Evolutionary conservation across 2,797 vertebrate species (phyloP), one percentile per base, ranked within the genome.

Genomic region (Sebastes kiyomatsui): DNA sequence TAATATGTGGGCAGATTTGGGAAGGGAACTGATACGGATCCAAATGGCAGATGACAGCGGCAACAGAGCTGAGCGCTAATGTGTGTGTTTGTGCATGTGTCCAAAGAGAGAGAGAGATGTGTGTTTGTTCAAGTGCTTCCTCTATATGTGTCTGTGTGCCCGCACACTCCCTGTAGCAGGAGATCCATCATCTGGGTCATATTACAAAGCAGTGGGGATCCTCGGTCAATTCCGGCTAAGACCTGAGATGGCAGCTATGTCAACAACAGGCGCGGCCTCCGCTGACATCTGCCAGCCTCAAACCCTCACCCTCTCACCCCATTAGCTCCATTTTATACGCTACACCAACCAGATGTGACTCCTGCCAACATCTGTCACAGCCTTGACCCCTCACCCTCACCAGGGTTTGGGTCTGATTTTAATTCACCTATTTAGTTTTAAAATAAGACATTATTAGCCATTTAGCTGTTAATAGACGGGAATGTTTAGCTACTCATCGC

Each of bases 211-310:
- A 61, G 77, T 60, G 58, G 93, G 94, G 90, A 92, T 94, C 87
- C 83, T 85, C 60, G 27, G 80, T 90, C 90, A 73, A 87, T 90
- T 93, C 90, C 71, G 78, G 82, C 80, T 90, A 88, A 91, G 90
- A 90, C 75, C 89, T 16, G 81, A 92, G 83, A 93, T 94, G 94
- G 93, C 92, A 93, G 90, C 88, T 94, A 92, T 92, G 93, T 93
- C 94, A 93, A 94, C 91, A 95, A 90, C 82, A 93, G 86, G 67
- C 81, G 11, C 71, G 79, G 83, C 80, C 86, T 91, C 72, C 67
- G 62, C 92, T 83, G 92, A 93, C 93, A 93, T 93, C 93, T 94
- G 93, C 92, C 92, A 92, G 82, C 83, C 83, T 88, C 82, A 16
- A 75, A 87, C 77, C 90, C 77, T 88, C 90, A 82, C 62, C 89